phyloP scores from a whole-genome alignment of 1,140 invertebrate genomes.

The Drosophila melanica region DNA sequence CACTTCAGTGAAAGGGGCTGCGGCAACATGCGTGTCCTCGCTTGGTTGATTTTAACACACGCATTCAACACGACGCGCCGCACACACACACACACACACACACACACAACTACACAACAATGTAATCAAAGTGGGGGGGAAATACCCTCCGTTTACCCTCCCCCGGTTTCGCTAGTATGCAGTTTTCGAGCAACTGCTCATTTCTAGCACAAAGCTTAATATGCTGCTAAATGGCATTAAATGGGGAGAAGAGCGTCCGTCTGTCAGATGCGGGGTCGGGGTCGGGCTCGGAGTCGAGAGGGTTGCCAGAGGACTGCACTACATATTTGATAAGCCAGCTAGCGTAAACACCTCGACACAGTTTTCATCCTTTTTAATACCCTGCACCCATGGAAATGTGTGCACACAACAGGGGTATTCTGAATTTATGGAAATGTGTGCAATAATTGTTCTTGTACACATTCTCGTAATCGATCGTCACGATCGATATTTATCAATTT shows the following conservation, averaged over 20 bases:
- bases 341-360: constrained; percentile 72
- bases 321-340: constrained; percentile 66
- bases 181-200: constrained; percentile 58
- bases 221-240: constrained; percentile 81
- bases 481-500: too few relatives aligned
- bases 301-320: constrained; percentile 28
- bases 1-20: constrained; percentile 21
- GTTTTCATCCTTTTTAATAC: constrained; percentile 30
- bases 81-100: too few relatives aligned
- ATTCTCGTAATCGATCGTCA: too few relatives aligned
- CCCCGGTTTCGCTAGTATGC: constrained; percentile 11
- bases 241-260: constrained; percentile 5
- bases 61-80: constrained; percentile 50
- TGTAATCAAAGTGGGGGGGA: constrained; percentile 58
- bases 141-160: too few relatives aligned
- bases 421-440: neutral
- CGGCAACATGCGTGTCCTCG: constrained; percentile 68
- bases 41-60: constrained; percentile 70
- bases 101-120: too few relatives aligned
- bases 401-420: neutral
- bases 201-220: constrained; percentile 78
- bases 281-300: neutral
- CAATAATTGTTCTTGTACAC: too few relatives aligned
- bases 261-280: neutral
- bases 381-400: neutral